A percentile compares a stretch with the other conserved stretches of the same genome.
Evolutionary conservation across 2,888 invertebrate species (phyloP).

Genomic region (Torymus texanus): DNA sequence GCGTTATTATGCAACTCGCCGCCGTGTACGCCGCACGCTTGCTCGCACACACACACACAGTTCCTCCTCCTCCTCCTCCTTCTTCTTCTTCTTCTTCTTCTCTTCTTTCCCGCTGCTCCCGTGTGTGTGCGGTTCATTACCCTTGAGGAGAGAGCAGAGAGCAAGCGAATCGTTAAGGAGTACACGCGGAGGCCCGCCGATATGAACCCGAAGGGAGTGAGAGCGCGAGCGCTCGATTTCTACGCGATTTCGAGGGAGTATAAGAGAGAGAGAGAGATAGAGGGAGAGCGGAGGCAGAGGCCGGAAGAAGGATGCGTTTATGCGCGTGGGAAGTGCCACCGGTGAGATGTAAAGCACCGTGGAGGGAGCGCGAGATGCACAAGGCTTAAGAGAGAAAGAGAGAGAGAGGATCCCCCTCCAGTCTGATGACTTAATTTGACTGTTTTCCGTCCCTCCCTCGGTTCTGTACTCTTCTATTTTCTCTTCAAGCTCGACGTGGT

Average conservation of each 20-base stretch:
- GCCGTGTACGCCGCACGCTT: neutral
- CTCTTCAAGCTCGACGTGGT: neutral
- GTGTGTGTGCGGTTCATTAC: slow-evolving; percentile 42
- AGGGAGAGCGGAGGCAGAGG: neutral
- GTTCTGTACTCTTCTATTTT: neutral
- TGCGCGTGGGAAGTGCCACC: slow-evolving; percentile 53
- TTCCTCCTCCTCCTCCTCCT: neutral
- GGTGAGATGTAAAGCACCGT: slow-evolving; percentile 33
- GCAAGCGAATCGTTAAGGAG: neutral
- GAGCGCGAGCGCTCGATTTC: neutral
- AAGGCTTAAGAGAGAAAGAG: neutral
- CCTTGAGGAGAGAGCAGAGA: slow-evolving; percentile 9
- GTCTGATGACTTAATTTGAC: slow-evolving; percentile 52
- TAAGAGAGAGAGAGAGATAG: neutral
- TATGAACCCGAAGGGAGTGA: neutral
- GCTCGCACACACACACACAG: neutral
- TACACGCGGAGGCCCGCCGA: no score
- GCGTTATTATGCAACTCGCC: slow-evolving; percentile 64
- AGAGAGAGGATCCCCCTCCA: no score
- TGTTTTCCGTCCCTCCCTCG: neutral
- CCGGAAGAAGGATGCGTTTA: slow-evolving; percentile 51
- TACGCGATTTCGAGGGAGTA: neutral
- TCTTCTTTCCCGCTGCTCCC: neutral
- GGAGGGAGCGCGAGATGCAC: slow-evolving; percentile 34
- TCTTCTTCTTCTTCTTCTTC: neutral